Conservation (phyloP, 2,113 vertebrate species). For the Syngnathus scovelli region DNA sequence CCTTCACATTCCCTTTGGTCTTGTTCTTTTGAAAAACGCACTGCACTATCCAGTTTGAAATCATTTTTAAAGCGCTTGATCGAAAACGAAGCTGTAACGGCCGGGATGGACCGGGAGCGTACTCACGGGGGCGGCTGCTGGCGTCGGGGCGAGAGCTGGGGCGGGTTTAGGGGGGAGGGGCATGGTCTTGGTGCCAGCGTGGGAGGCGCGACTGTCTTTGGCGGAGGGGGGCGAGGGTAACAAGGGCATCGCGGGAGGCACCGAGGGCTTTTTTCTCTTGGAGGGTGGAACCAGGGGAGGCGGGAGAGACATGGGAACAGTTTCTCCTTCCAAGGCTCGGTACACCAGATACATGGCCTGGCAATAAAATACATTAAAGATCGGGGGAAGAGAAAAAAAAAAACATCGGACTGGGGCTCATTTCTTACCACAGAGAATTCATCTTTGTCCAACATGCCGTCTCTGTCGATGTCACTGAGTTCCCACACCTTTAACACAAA, state of each 20-base stretch:
- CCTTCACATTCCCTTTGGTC: constrained; percentile 21
- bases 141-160: constrained; percentile 51
- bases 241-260: constrained; percentile 74
- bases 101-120: constrained; percentile 16
- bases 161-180: constrained; percentile 68
- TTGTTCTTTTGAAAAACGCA: constrained; percentile 58
- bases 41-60: constrained; percentile 55
- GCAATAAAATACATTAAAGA: constrained; percentile 21
- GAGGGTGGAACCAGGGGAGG: constrained; percentile 88
- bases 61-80: constrained; percentile 37
- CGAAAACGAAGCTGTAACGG: constrained; percentile 18
- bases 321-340: constrained; percentile 91
- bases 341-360: constrained; percentile 99
- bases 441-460: constrained; percentile 95
- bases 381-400: background rate
- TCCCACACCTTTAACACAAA: constrained; percentile 88
- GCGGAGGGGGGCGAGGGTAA: constrained; percentile 76
- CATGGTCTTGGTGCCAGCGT: constrained; percentile 75
- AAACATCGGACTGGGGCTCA: too few relatives aligned
- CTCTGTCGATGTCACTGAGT: constrained; percentile 92
- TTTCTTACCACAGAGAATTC: constrained; percentile 96
- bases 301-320: constrained; percentile 92
- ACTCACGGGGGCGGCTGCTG: constrained; percentile 62
- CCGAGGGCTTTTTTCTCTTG: constrained; percentile 83
- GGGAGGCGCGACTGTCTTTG: constrained; percentile 80